Percentiles rank a stretch among this genome's conserved stretches.
Conservation (phyloP, 2,888 invertebrate species). For the Synanthedon vespiformis region DNA sequence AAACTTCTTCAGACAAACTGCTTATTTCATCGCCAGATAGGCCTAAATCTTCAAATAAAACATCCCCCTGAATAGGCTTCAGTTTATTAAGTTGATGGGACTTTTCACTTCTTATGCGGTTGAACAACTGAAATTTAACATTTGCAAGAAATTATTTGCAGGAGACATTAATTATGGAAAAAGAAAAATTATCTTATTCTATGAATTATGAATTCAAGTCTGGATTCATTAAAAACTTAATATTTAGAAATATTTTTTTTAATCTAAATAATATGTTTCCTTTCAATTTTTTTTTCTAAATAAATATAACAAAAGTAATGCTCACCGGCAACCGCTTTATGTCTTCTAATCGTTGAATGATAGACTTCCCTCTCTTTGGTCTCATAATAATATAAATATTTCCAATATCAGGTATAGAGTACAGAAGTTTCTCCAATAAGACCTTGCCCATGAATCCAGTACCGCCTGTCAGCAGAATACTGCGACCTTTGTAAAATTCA, state of each 20-base stretch:
- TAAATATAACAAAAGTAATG: constrained; percentile 2
- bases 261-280: too few relatives aligned
- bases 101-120: constrained; percentile 73
- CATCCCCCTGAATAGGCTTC: constrained; percentile 80
- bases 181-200: too few relatives aligned
- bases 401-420: constrained; percentile 70
- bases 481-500: constrained; percentile 71
- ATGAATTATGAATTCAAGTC: too few relatives aligned
- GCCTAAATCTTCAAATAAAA: constrained; percentile 74
- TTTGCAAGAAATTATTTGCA: too few relatives aligned
- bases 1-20: constrained; percentile 74
- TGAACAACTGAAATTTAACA: constrained; percentile 72
- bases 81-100: constrained; percentile 79
- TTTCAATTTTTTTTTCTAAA: neutral
- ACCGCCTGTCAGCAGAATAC: constrained; percentile 72
- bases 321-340: constrained; percentile 73
- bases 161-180: too few relatives aligned
- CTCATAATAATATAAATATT: constrained; percentile 73
- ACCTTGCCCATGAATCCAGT: constrained; percentile 76
- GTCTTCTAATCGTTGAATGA: constrained; percentile 70
- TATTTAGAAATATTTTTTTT: too few relatives aligned
- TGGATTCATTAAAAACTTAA: too few relatives aligned
- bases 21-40: constrained; percentile 71
- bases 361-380: constrained; percentile 73
- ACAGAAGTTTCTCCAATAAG: constrained; percentile 74